These are phyloP conservation scores for Hippopotamus amphibius DNA, from an alignment of 2,113 vertebrate genomes.

Conservation along the genomic window DNA sequence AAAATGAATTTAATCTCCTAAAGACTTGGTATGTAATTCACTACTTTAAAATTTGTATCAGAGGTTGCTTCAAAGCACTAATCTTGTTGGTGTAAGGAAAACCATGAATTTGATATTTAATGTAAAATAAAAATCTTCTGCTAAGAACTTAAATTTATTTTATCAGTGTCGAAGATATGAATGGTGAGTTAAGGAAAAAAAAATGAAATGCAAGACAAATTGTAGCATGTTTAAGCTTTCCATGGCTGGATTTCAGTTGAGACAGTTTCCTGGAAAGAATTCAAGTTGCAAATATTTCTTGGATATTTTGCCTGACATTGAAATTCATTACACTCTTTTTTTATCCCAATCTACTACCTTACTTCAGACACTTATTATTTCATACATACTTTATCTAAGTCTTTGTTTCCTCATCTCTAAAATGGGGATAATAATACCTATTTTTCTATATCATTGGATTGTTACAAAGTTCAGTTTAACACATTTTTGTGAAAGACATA, in stretches of 20 bases:
- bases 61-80: neutral
- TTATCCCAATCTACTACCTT: neutral
- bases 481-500: neutral
- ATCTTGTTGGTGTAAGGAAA: neutral
- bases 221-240: slow-evolving; percentile 26
- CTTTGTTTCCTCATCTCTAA: neutral
- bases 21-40: neutral
- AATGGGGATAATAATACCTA: slow-evolving; percentile 11
- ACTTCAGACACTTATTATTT: slow-evolving; percentile 49
- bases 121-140: slow-evolving; percentile 19
- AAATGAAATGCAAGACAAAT: neutral
- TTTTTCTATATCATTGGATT: slow-evolving; percentile 1
- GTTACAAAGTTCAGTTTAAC: slow-evolving; percentile 32
- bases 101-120: slow-evolving; percentile 36
- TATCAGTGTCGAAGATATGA: slow-evolving; percentile 37
- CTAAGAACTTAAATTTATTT: slow-evolving; percentile 55
- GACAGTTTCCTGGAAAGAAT: slow-evolving; percentile 32
- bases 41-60: slow-evolving; percentile 54
- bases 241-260: slow-evolving; percentile 14
- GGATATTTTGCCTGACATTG: slow-evolving; percentile 1
- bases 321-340: neutral
- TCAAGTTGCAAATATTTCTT: slow-evolving; percentile 19
- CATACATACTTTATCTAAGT: neutral
- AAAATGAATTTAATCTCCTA: slow-evolving; percentile 42
- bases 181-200: slow-evolving; percentile 35